Evolutionary conservation across 2,888 invertebrate genomes (phyloP).

Genomic region (Folsomia candida): DNA sequence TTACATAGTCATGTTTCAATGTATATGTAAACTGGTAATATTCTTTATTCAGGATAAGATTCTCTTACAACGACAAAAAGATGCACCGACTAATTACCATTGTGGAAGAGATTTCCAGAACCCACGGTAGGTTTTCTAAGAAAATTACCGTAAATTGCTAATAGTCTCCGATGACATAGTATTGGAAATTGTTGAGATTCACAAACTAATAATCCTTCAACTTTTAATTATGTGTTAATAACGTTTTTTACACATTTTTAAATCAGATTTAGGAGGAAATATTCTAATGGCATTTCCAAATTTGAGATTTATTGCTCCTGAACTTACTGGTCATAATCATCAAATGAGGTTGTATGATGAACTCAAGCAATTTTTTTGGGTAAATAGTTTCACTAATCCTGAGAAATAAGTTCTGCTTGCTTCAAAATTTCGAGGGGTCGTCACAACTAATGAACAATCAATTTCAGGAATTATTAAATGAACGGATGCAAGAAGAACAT

Average conservation of each 20-base stretch:
- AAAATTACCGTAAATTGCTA: too few species aligned
- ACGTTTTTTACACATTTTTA: too few species aligned
- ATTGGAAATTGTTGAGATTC: too few species aligned
- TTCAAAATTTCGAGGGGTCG: too few species aligned
- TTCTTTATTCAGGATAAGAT: constrained; percentile 21
- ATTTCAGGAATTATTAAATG: constrained; percentile 35
- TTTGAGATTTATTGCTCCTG: constrained; percentile 40
- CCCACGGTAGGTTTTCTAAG: too few species aligned
- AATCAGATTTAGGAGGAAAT: constrained; percentile 45
- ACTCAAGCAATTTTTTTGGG: constrained; percentile 43
- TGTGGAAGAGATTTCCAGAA: constrained; percentile 41
- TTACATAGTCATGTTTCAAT: too few species aligned
- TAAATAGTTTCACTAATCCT: constrained; percentile 13
- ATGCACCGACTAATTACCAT: constrained; percentile 32
- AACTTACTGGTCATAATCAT: constrained; percentile 41
- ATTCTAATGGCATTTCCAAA: constrained; percentile 46
- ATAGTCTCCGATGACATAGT: too few species aligned
- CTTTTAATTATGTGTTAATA: too few species aligned
- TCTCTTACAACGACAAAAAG: constrained; percentile 42
- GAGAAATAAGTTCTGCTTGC: too few species aligned
- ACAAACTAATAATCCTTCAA: too few species aligned
- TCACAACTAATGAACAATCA: too few species aligned
- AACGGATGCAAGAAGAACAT: constrained; percentile 25
- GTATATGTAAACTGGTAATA: too few species aligned
- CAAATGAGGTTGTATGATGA: constrained; percentile 42